These are phyloP conservation scores for Alfaro cultratus DNA, from an alignment of 2,797 vertebrate species.

Conservation along the genomic window DNA sequence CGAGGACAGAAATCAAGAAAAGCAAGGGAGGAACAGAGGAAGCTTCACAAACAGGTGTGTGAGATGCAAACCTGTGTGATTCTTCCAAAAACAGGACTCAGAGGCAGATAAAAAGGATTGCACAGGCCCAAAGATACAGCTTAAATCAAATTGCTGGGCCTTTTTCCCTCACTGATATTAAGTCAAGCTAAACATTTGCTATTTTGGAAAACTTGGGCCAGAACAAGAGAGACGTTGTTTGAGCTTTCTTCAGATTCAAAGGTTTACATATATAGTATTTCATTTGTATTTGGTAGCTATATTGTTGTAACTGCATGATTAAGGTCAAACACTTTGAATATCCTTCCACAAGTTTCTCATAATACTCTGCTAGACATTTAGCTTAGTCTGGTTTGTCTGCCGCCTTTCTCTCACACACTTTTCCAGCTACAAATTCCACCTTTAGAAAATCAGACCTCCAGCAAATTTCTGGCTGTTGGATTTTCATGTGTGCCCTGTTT, in stretches of 20 bases:
- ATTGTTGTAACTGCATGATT: not conserved
- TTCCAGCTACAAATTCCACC: not conserved
- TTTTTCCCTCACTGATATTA: not conserved
- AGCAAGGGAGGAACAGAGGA: conserved; percentile 12
- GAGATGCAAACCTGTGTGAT: conserved; percentile 47
- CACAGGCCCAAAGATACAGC: conserved; percentile 32
- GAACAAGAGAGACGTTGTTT: not conserved
- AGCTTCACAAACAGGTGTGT: conserved; percentile 42
- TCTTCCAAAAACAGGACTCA: conserved; percentile 48
- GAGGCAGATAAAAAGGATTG: conserved; percentile 41
- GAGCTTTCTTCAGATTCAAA: not conserved
- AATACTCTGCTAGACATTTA: not conserved
- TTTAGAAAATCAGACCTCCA: not conserved
- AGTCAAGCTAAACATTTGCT: not conserved
- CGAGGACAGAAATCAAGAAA: conserved; percentile 37
- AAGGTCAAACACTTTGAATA: not conserved
- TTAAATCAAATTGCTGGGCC: not conserved
- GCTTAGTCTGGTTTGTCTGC: not conserved
- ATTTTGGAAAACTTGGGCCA: not conserved
- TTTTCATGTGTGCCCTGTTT: not conserved
- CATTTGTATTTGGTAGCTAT: not conserved
- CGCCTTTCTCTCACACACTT: not conserved
- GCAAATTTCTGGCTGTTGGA: not conserved
- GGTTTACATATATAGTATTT: not conserved
- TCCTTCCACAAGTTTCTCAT: not conserved